A percentile compares a stretch with the other conserved stretches of the same genome.
Evolutionary conservation across 2,888 invertebrate species (phyloP).

Genomic region (Balanococcus diminutus): DNA sequence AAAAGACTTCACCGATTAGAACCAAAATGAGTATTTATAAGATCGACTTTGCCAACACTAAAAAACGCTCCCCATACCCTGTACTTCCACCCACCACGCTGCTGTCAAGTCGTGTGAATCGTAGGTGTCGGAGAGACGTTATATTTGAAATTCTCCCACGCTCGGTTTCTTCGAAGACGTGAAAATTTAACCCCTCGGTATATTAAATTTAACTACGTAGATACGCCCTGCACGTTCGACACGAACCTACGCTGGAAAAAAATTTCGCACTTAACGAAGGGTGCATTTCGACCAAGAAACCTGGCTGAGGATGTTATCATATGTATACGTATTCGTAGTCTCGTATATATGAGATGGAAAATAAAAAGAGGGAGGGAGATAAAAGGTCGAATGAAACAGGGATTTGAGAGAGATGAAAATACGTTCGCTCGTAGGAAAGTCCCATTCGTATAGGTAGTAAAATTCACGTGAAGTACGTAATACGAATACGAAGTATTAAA

Average conservation of each 20-base stretch:
- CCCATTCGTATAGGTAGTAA: neutral
- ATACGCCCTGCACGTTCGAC: neutral
- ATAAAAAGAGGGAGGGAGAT: too few species aligned
- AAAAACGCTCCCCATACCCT: too few species aligned
- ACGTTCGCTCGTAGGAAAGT: too few species aligned
- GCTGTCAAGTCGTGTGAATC: too few species aligned
- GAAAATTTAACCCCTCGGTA: neutral
- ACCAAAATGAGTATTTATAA: too few species aligned
- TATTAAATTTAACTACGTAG: neutral
- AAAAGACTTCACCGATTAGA: too few species aligned
- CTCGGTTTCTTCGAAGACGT: neutral
- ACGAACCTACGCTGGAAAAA: neutral
- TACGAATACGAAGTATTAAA: too few species aligned
- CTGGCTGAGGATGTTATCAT: neutral
- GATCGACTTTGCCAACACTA: too few species aligned
- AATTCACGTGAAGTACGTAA: neutral
- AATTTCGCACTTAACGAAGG: neutral
- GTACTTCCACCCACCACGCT: too few species aligned
- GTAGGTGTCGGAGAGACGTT: too few species aligned
- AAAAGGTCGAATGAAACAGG: neutral
- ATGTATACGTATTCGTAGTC: neutral
- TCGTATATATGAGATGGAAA: neutral
- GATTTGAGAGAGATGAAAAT: neutral
- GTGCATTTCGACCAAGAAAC: neutral
- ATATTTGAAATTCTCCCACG: neutral